Evolutionary conservation across 1,140 invertebrate species (phyloP).

Genomic region (Tetramorium alpestre): DNA sequence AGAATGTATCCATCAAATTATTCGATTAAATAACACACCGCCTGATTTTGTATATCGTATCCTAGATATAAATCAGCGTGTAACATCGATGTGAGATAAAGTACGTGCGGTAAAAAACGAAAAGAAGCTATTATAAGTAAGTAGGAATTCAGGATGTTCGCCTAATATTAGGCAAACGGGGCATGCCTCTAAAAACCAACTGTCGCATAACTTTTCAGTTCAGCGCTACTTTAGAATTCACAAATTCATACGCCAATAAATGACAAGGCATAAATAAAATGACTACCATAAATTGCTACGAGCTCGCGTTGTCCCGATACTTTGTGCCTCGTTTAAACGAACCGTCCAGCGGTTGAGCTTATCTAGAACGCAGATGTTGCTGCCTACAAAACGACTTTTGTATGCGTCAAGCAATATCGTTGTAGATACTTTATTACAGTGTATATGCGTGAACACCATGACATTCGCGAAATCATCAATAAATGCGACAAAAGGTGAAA

Average conservation of each 20-base stretch:
- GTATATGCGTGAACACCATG: neutral
- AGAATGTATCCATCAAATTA: neutral
- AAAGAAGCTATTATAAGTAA: neutral
- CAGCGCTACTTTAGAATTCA: neutral
- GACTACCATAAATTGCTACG: neutral
- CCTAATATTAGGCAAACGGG: slow-evolving; percentile 4
- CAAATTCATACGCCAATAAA: slow-evolving; percentile 1
- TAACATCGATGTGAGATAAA: neutral
- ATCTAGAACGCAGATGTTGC: slow-evolving; percentile 47
- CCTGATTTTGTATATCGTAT: neutral
- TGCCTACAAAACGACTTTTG: neutral
- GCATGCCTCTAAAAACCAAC: neutral
- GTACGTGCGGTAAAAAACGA: neutral
- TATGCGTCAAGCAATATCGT: neutral
- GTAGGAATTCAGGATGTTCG: slow-evolving; percentile 6
- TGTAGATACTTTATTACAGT: slow-evolving; percentile 10
- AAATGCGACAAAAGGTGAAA: slow-evolving; percentile 17
- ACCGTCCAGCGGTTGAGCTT: neutral
- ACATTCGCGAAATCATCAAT: slow-evolving; percentile 37
- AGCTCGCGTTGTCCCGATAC: slow-evolving; percentile 19
- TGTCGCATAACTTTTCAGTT: neutral
- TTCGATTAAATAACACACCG: neutral
- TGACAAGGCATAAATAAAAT: neutral
- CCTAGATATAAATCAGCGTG: slow-evolving; percentile 24
- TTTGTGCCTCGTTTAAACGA: neutral